Evolutionary conservation across 2,888 invertebrate species (phyloP).

Genomic region (Diarsia mendica): DNA sequence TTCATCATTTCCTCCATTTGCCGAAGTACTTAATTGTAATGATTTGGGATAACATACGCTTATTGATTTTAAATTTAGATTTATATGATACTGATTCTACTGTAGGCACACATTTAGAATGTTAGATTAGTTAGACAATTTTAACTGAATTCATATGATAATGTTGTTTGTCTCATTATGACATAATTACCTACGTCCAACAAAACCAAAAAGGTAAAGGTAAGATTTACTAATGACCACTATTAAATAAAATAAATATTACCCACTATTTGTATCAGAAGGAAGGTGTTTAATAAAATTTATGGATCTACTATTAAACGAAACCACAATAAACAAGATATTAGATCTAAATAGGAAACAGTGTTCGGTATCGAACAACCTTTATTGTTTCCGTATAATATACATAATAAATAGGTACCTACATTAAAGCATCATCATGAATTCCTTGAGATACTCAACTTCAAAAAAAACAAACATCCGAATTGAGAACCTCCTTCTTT

Average conservation of each 20-base stretch:
- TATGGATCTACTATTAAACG: background rate
- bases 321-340: background rate
- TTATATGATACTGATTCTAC: background rate
- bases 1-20: background rate
- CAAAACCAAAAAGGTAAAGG: background rate
- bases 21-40: background rate
- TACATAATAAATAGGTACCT: background rate
- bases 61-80: background rate
- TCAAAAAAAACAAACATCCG: too few relatives aligned
- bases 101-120: background rate
- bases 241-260: background rate
- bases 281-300: background rate
- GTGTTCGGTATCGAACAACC: background rate
- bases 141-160: background rate
- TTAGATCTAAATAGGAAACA: slow-evolving; percentile 9
- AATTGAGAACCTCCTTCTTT: too few relatives aligned
- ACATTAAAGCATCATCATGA: background rate
- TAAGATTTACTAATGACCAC: background rate
- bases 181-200: background rate
- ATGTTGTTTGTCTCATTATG: background rate
- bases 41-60: background rate
- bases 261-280: background rate
- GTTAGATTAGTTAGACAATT: background rate
- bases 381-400: slow-evolving; percentile 10
- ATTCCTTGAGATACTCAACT: background rate